These are phyloP conservation scores for Epinephelus fuscoguttatus DNA, from an alignment of 2,113 vertebrate species.

Conservation along the genomic window DNA sequence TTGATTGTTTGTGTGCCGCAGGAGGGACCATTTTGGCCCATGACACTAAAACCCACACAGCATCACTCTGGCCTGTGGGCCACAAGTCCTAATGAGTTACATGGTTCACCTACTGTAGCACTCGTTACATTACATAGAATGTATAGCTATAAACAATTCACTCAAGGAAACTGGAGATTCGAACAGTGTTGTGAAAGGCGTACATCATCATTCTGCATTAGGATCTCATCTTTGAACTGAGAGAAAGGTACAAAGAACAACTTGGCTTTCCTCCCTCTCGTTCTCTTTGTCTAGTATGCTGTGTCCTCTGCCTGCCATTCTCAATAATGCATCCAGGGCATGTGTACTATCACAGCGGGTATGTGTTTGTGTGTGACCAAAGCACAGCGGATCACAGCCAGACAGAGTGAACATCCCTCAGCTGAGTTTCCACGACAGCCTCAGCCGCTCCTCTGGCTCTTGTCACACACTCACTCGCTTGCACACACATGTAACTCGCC, in stretches of 20 bases:
- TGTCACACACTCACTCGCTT: slow-evolving; percentile 63
- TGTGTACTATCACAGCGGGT: slow-evolving; percentile 72
- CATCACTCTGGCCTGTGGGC: slow-evolving; percentile 74
- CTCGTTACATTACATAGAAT: slow-evolving; percentile 46
- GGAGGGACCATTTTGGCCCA: slow-evolving; percentile 78
- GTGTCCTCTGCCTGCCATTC: slow-evolving; percentile 73
- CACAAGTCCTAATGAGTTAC: slow-evolving; percentile 74
- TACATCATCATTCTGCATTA: slow-evolving; percentile 54
- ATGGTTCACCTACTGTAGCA: slow-evolving; percentile 62
- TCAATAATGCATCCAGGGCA: slow-evolving; percentile 80
- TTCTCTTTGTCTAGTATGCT: slow-evolving; percentile 67
- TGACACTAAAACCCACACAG: slow-evolving; percentile 82
- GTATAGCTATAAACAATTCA: slow-evolving; percentile 67
- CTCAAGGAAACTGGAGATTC: slow-evolving; percentile 56
- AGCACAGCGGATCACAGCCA: slow-evolving; percentile 73
- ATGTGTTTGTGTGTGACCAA: slow-evolving; percentile 77
- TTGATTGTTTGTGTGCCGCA: slow-evolving; percentile 78
- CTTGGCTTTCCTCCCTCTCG: slow-evolving; percentile 55
- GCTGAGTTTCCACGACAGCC: slow-evolving; percentile 72
- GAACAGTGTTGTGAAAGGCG: slow-evolving; percentile 38
- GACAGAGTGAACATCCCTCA: slow-evolving; percentile 72
- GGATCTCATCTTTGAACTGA: slow-evolving; percentile 61
- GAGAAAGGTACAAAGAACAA: slow-evolving; percentile 65
- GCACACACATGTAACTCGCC: slow-evolving; percentile 39
- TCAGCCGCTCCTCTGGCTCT: slow-evolving; percentile 53